These are phyloP conservation scores for Drosophila miranda DNA, from an alignment of 1,140 invertebrate species.

Conservation along the genomic window DNA sequence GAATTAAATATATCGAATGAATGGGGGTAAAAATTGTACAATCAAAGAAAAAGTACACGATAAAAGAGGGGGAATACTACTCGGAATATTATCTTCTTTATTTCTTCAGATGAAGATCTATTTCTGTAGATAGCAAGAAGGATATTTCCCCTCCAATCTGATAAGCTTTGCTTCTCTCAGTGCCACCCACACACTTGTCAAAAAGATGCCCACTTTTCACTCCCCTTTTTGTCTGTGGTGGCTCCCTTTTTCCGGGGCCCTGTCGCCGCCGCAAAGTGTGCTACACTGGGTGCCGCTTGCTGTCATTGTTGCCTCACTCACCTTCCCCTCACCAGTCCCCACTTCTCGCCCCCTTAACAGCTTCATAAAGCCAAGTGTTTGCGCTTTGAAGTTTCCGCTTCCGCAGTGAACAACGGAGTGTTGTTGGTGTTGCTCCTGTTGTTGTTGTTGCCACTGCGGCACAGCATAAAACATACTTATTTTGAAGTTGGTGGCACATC, in stretches of 20 bases:
- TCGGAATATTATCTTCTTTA: no score
- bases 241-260: no score
- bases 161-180: no score
- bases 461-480: conserved; percentile 67
- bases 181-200: no score
- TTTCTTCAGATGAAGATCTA: no score
- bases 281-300: conserved; percentile 22
- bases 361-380: conserved; percentile 71
- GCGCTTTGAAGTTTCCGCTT: conserved; percentile 77
- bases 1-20: no score
- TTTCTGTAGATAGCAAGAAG: no score
- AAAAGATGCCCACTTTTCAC: background rate
- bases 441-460: conserved; percentile 46
- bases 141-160: no score
- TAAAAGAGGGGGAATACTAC: no score
- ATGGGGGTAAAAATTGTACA: no score
- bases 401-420: conserved; percentile 57
- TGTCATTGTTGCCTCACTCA: conserved; percentile 11
- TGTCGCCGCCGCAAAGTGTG: conserved; percentile 26
- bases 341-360: conserved; percentile 32
- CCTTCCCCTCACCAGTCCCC: conserved; percentile 10
- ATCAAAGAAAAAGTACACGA: no score
- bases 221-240: no score
- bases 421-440: conserved; percentile 31
- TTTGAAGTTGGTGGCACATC: conserved; percentile 72